A percentile compares a stretch with the other conserved stretches of the same genome.
Evolutionary conservation across 2,888 invertebrate genomes (phyloP).

Genomic region (Cosmorhoe ocellata): DNA sequence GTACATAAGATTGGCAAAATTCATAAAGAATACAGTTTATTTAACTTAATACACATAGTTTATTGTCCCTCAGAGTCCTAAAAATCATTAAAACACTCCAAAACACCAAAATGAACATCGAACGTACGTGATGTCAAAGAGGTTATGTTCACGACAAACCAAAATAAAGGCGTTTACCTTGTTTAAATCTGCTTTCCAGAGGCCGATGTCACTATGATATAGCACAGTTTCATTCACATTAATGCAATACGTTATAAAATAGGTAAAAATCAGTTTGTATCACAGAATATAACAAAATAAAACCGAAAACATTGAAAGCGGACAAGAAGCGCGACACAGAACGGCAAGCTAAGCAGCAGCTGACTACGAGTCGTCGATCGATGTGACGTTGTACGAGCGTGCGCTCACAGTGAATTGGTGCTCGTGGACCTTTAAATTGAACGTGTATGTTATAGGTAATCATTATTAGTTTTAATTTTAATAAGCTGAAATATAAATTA

Average conservation of each 20-base stretch:
- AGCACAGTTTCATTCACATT: constrained; percentile 71
- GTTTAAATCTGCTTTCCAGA: constrained; percentile 61
- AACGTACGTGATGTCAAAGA: constrained; percentile 67
- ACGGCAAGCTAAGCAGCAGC: constrained; percentile 87
- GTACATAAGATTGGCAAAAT: constrained; percentile 7
- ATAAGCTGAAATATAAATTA: too few relatives aligned
- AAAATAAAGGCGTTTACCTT: constrained; percentile 83
- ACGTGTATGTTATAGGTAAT: too few relatives aligned
- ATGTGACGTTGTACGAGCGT: constrained; percentile 58
- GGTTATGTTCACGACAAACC: constrained; percentile 82
- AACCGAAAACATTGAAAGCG: constrained; percentile 83
- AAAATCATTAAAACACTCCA: constrained; percentile 25
- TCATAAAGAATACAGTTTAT: constrained; percentile 29
- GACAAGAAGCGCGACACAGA: constrained; percentile 84
- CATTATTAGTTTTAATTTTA: too few relatives aligned
- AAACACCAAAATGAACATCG: constrained; percentile 66
- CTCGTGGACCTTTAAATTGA: too few relatives aligned
- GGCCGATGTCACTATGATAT: constrained; percentile 67
- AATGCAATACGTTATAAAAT: constrained; percentile 67
- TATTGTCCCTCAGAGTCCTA: constrained; percentile 4
- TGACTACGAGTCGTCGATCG: constrained; percentile 78
- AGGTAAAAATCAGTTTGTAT: constrained; percentile 79
- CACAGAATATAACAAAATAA: constrained; percentile 83
- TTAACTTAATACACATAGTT: constrained; percentile 29
- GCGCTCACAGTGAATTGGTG: constrained; percentile 4